These are phyloP conservation scores for Indri indri DNA, from an alignment of 2,113 vertebrate species.

Conservation along the genomic window DNA sequence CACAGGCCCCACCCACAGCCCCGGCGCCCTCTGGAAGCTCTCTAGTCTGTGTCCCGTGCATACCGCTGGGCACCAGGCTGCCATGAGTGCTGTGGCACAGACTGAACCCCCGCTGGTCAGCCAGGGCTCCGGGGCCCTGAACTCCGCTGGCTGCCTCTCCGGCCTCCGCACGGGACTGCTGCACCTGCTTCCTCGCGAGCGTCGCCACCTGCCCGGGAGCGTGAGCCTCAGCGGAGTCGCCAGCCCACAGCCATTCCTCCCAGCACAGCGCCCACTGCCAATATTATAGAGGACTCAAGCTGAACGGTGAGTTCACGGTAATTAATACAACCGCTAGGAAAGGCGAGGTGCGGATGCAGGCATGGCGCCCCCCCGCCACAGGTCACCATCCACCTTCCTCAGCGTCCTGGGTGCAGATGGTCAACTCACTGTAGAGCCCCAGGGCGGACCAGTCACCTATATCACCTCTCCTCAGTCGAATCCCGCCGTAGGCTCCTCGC, in stretches of 20 bases:
- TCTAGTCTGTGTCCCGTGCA: background rate
- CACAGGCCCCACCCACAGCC: background rate
- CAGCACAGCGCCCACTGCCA: background rate
- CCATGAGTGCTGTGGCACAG: background rate
- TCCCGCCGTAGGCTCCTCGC: too few relatives aligned
- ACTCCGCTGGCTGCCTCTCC: background rate
- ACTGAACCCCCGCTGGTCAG: background rate
- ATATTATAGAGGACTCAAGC: too few relatives aligned
- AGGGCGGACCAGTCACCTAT: background rate
- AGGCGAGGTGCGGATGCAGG: background rate
- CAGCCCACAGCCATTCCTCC: background rate
- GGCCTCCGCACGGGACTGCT: background rate
- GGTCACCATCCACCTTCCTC: background rate
- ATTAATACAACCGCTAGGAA: background rate
- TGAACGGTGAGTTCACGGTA: background rate
- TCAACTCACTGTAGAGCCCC: background rate
- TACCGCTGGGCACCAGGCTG: background rate
- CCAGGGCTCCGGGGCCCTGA: background rate
- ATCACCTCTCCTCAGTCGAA: background rate
- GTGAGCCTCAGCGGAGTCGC: rapidly evolving
- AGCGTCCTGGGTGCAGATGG: background rate
- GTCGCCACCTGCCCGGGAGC: background rate
- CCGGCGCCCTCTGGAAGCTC: background rate
- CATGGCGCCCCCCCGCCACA: rapidly evolving
- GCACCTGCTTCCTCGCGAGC: background rate